Conservation (phyloP, 2,113 vertebrate genomes). For the Sturnira hondurensis region DNA sequence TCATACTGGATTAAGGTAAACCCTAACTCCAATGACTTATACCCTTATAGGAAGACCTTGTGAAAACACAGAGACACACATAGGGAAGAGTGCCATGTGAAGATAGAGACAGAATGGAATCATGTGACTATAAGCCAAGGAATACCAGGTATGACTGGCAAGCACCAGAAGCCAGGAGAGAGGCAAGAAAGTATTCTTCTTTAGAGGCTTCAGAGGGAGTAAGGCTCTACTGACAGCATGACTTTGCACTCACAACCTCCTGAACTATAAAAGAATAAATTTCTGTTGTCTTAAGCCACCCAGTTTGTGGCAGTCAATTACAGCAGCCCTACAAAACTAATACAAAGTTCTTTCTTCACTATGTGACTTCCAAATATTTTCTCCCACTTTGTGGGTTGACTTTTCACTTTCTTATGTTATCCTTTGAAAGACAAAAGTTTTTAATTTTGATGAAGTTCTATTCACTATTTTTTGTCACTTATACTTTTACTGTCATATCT, state of each 20-base stretch:
- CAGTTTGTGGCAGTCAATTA: neutral
- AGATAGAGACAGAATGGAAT: neutral
- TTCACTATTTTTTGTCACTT: neutral
- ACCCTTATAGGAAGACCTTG: neutral
- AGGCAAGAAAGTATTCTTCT: neutral
- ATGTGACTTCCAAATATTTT: neutral
- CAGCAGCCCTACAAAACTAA: neutral
- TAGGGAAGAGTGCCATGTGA: neutral
- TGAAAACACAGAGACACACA: neutral
- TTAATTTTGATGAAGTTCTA: neutral
- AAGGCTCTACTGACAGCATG: neutral
- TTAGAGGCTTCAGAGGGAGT: neutral
- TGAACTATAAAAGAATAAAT: neutral
- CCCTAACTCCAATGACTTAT: neutral
- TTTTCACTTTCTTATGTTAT: neutral
- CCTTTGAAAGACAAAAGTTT: neutral
- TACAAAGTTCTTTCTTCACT: neutral
- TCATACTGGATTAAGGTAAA: neutral
- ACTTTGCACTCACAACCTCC: neutral
- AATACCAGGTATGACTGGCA: neutral
- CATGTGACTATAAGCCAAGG: neutral
- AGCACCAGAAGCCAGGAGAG: neutral
- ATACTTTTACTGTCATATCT: neutral
- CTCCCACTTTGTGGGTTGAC: neutral
- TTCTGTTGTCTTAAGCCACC: neutral